Evolutionary conservation across 2,113 vertebrate species (phyloP).

Genomic region (Grus americana): DNA sequence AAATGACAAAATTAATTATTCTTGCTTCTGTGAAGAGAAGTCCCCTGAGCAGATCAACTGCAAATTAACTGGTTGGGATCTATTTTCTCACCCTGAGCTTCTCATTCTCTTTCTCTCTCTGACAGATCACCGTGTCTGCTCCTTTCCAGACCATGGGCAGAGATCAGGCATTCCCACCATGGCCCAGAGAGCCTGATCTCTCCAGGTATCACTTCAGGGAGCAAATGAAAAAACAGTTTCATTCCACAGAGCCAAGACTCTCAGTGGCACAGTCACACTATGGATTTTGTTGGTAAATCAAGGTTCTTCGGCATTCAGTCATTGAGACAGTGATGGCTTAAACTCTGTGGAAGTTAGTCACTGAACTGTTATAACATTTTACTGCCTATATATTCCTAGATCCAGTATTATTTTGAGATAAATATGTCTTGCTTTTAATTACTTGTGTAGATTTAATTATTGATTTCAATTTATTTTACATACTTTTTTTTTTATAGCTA

Average conservation of each 20-base stretch:
- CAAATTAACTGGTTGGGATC: background rate
- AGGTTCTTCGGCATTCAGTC: background rate
- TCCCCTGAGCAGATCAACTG: background rate
- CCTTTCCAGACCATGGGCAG: background rate
- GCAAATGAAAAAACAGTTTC: background rate
- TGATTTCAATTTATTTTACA: background rate
- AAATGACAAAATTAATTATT: background rate
- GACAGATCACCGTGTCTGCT: background rate
- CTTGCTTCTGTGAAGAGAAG: background rate
- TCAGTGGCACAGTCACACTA: rapidly evolving
- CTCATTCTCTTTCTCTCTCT: background rate
- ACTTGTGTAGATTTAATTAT: background rate
- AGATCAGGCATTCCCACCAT: background rate
- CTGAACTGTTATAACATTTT: background rate
- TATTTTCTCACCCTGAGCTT: background rate
- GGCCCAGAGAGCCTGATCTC: background rate
- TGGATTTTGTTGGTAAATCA: background rate
- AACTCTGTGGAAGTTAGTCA: background rate
- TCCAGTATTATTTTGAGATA: background rate
- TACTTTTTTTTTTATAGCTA: background rate
- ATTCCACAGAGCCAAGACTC: background rate
- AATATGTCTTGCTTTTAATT: background rate
- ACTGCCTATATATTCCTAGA: background rate
- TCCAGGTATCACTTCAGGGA: background rate
- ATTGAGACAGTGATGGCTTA: background rate